A percentile compares a stretch with the other conserved stretches of the same genome.
Conservation (phyloP, 1,140 invertebrate genomes). For the Chironomus striatipennis region DNA sequence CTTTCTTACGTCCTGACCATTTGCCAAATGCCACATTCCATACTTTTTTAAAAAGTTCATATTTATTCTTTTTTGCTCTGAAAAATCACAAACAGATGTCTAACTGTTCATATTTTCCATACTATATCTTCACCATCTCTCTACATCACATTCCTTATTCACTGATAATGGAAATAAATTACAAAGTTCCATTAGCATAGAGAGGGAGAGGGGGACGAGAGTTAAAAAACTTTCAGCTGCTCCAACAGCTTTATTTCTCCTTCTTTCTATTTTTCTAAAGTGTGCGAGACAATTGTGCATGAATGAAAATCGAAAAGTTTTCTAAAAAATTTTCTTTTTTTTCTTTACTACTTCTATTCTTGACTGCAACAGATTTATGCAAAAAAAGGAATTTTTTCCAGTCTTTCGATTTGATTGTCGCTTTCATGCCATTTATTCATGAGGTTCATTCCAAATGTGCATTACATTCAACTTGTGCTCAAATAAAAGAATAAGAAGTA, state of each 20-base stretch:
- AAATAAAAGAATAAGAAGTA: not conserved
- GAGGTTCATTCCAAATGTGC: not conserved
- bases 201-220: too few species aligned
- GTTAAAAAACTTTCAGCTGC: too few species aligned
- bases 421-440: not conserved
- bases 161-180: conserved; percentile 14
- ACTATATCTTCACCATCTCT: not conserved
- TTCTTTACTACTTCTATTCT: too few species aligned
- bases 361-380: not conserved
- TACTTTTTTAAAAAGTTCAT: not conserved
- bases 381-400: not conserved
- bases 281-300: not conserved
- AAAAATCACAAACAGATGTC: conserved; percentile 23
- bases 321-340: too few species aligned
- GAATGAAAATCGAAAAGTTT: too few species aligned
- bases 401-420: not conserved
- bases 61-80: not conserved
- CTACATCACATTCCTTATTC: not conserved
- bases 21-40: too few species aligned
- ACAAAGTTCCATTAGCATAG: conserved; percentile 7
- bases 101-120: not conserved
- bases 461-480: too few species aligned
- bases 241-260: too few species aligned
- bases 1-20: too few species aligned
- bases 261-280: not conserved